Base-by-base conservation (phyloP, 2,888 invertebrate genomes). In the Acleris literana region DNA sequence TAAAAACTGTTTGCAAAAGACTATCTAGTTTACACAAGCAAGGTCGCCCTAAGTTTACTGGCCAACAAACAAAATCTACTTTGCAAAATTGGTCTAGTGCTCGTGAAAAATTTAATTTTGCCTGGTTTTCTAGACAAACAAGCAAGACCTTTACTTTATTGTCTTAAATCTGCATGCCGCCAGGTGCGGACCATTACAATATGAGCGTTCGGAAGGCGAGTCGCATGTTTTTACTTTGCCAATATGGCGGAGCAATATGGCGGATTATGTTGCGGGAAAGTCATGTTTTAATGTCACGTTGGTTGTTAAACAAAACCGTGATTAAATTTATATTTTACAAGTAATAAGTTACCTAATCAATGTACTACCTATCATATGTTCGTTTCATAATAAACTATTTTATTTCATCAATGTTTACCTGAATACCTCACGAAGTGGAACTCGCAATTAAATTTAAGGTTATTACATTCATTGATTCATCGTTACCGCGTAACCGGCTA, bases 181-280 rank as follows among this genome's bases (percentile, higher is more conserved):
- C 66, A 52, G 66, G 52, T 66, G 66, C 66, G 43, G 39, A 39
- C 55, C 56, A 66, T 66, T 62, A 56, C 65, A 44, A 61, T 65
- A 65, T 61, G 60, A 65, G 65, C 60, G 55, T 61, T 61, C 55
- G 56, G 65, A 58, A 51, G 59, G 51, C 18, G 58, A 46, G 46
- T 52, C 55, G 52, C 62, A 52, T 48, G 22, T 62, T 62, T 66
- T n/a, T 54, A n/a, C 56, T 49, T 18, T 59, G 59, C 39, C 66
- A 39, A 62, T 56, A 65, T 65, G 63, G 53, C 61, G 29, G 51
- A 51, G 46, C 62, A 66, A 66, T 52, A 66, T 66, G 56, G 62
- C 18, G 57, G 39, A 25, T 62, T 48, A 62, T 57, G 57, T 39
- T 18, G 25, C 44, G 46, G 44, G 44, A 25, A 62, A 52, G 53